Evolutionary conservation across 1,140 invertebrate species (phyloP).

Genomic region (Ptiloglossa arizonensis): DNA sequence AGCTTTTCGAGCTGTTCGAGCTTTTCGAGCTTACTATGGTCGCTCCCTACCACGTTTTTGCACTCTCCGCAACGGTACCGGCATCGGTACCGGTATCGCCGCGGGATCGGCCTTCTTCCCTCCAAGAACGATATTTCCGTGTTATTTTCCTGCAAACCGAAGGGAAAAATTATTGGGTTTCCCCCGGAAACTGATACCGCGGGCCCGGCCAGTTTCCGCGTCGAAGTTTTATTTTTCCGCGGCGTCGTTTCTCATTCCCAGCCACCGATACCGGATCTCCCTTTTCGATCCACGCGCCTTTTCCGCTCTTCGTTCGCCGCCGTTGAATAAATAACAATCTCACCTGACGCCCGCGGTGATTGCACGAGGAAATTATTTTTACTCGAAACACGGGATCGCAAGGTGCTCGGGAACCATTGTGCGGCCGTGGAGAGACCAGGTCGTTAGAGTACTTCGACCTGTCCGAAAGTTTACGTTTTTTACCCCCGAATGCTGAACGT

Average conservation of each 20-base stretch:
- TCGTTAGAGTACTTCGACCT: too few relatives aligned
- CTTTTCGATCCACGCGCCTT: not conserved
- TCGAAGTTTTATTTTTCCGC: constrained; percentile 16
- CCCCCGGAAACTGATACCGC: constrained; percentile 22
- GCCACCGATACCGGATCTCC: not conserved
- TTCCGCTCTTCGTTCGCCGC: not conserved
- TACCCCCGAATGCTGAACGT: too few relatives aligned
- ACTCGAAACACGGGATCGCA: too few relatives aligned
- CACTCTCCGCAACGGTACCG: constrained; percentile 2
- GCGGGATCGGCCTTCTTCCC: constrained; percentile 21
- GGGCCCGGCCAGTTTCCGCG: constrained; percentile 7
- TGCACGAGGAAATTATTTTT: too few relatives aligned
- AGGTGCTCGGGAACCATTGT: too few relatives aligned
- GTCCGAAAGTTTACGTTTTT: too few relatives aligned
- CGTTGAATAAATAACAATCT: not conserved
- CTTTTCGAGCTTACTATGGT: constrained; percentile 59
- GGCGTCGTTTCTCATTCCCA: not conserved
- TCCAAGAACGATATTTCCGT: constrained; percentile 37
- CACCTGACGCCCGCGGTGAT: not conserved
- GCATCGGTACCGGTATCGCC: not conserved
- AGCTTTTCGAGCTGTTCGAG: constrained; percentile 73
- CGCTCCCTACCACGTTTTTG: constrained; percentile 23
- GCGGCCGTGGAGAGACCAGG: too few relatives aligned
- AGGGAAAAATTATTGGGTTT: constrained; percentile 47
- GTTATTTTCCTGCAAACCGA: constrained; percentile 39